A percentile compares a stretch with the other conserved stretches of the same genome.
phyloP scores from a whole-genome alignment of 2,888 invertebrate species.

The Macrosoma leucophasiata region DNA sequence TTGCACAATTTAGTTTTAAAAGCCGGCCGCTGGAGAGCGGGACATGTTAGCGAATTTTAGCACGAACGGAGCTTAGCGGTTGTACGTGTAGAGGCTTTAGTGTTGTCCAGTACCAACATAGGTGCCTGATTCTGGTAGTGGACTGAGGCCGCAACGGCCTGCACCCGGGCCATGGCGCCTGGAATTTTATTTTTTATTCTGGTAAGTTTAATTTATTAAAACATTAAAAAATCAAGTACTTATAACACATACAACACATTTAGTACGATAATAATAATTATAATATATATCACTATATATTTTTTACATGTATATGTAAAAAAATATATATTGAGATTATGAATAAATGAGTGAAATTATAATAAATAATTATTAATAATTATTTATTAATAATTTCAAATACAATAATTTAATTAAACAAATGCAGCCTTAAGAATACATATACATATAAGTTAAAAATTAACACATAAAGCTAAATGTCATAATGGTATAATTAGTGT shows the following conservation, averaged over 20 bases:
- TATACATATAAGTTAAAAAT: too few relatives aligned
- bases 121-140: constrained; percentile 31
- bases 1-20: constrained; percentile 73
- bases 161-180: constrained; percentile 66
- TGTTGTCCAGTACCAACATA: constrained; percentile 39
- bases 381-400: neutral
- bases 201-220: constrained; percentile 62
- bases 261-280: constrained; percentile 1
- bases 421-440: too few relatives aligned
- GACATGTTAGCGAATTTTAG: constrained; percentile 61
- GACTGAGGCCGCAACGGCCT: constrained; percentile 46
- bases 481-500: too few relatives aligned
- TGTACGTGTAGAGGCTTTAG: constrained; percentile 37
- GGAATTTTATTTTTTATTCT: constrained; percentile 55
- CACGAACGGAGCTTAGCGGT: constrained; percentile 45
- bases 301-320: neutral
- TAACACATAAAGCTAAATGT: too few relatives aligned
- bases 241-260: neutral
- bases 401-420: neutral
- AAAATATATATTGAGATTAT: neutral
- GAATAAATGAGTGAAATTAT: too few relatives aligned
- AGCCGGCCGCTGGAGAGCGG: constrained; percentile 63
- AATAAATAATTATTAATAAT: constrained; percentile 1
- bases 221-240: too few relatives aligned
- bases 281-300: neutral